These are phyloP conservation scores for Antechinus stuartii DNA, from an alignment of 2,113 vertebrate species.

Conservation along the genomic window DNA sequence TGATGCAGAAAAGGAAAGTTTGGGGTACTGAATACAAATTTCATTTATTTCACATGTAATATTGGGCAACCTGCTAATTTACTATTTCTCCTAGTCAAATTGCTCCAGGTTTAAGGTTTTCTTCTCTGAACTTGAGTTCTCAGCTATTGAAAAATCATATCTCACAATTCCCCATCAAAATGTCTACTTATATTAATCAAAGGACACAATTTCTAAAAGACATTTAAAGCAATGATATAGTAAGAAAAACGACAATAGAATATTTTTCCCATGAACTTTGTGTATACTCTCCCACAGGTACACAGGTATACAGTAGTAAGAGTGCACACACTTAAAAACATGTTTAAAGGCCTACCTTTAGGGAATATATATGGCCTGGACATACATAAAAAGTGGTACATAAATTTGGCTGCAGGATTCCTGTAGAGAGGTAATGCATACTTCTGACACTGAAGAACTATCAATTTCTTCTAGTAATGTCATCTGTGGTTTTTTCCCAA, in stretches of 20 bases:
- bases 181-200: background rate
- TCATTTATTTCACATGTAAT: too few species aligned
- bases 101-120: too few species aligned
- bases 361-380: background rate
- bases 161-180: too few species aligned
- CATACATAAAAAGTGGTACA: background rate
- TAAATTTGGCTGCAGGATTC: background rate
- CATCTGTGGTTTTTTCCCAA: background rate
- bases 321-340: background rate
- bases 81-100: too few species aligned
- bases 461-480: background rate
- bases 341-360: background rate
- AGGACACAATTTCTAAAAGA: background rate
- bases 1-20: too few species aligned
- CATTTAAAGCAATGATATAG: background rate
- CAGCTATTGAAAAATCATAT: too few species aligned
- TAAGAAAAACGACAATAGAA: background rate
- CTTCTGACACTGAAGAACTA: background rate
- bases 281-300: background rate
- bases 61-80: too few species aligned
- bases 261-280: background rate
- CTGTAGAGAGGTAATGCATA: background rate
- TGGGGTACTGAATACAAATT: too few species aligned
- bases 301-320: background rate
- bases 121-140: too few species aligned